Evolutionary conservation across 2,888 invertebrate species (phyloP).

Genomic region (Leptarthrus brevirostris): DNA sequence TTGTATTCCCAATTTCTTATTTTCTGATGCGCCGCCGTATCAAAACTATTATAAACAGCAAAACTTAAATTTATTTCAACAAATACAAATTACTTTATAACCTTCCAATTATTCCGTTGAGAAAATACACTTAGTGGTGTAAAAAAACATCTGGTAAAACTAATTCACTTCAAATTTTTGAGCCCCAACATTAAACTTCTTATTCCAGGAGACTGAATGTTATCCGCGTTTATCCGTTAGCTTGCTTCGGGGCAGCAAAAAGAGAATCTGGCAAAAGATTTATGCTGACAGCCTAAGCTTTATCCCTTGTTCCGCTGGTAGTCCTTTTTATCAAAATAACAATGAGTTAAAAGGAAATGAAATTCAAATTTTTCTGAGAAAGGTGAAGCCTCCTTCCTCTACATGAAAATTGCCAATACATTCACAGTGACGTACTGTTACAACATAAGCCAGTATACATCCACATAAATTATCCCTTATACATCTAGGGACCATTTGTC

Average conservation of each 20-base stretch:
- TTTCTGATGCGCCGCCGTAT: no score
- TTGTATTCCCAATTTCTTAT: no score
- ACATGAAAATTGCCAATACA: not conserved
- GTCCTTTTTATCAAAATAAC: conserved; percentile 54
- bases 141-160: not conserved
- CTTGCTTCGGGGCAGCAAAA: conserved; percentile 28
- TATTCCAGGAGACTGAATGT: conserved; percentile 29
- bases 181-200: conserved; percentile 9
- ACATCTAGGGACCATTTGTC: conserved; percentile 42
- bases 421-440: not conserved
- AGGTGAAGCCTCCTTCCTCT: conserved; percentile 15
- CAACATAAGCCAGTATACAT: conserved; percentile 17
- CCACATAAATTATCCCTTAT: conserved; percentile 26
- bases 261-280: conserved; percentile 50
- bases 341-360: conserved; percentile 54
- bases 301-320: conserved; percentile 46
- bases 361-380: conserved; percentile 54
- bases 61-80: no score
- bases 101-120: no score
- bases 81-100: no score
- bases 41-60: no score
- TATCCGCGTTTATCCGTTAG: conserved; percentile 39
- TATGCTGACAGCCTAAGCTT: conserved; percentile 53
- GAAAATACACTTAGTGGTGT: no score
- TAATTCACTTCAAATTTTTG: conserved; percentile 30